phyloP scores from a whole-genome alignment of 2,888 invertebrate species.

The Pseudococcus longispinus region DNA sequence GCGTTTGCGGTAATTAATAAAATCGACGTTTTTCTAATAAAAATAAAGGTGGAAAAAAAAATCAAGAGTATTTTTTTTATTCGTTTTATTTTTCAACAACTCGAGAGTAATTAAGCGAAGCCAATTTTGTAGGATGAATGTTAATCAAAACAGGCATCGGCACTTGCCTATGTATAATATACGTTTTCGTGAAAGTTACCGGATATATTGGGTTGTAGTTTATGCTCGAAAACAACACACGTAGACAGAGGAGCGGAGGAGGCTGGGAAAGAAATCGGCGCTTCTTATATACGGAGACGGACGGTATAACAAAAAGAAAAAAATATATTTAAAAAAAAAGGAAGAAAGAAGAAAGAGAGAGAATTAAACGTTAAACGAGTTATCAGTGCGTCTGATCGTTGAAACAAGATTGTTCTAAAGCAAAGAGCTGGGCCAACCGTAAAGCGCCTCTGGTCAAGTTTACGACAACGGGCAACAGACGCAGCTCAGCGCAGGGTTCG shows the following conservation, averaged over 20 bases:
- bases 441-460: constrained; percentile 51
- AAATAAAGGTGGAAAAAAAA: background rate
- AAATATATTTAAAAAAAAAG: constrained; percentile 9
- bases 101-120: constrained; percentile 24
- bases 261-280: constrained; percentile 4
- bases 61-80: background rate
- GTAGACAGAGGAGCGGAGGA: background rate
- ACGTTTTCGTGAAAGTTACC: constrained; percentile 51
- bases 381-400: constrained; percentile 56
- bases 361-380: constrained; percentile 53
- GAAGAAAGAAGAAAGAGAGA: background rate
- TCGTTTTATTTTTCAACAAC: background rate
- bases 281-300: background rate
- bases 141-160: constrained; percentile 41
- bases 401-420: constrained; percentile 56
- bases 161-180: background rate
- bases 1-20: constrained; percentile 38
- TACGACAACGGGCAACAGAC: background rate
- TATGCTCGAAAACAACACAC: background rate
- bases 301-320: constrained; percentile 50
- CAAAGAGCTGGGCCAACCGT: constrained; percentile 46
- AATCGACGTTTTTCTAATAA: background rate
- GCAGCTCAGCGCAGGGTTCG: background rate
- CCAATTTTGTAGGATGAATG: background rate
- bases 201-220: constrained; percentile 49